Percentiles rank a stretch among this genome's conserved stretches.
phyloP scores from a whole-genome alignment of 2,888 invertebrate species.

The Amiota mariae region DNA sequence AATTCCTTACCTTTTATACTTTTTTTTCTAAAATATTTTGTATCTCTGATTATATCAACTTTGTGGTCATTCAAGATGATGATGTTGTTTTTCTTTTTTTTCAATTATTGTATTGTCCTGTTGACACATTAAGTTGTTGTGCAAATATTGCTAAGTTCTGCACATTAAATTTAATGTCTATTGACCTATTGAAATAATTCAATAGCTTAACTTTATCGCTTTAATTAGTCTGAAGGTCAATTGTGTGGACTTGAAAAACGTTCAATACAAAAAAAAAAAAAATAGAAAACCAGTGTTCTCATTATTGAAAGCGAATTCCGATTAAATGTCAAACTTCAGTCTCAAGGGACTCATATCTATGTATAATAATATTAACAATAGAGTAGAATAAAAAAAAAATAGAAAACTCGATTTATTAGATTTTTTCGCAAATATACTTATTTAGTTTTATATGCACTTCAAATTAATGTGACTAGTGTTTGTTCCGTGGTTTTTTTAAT shows the following conservation, averaged over 20 bases:
- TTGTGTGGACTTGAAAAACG: no score
- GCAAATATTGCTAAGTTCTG: slow-evolving; percentile 22
- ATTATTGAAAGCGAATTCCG: no score
- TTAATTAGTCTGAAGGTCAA: slow-evolving; percentile 49
- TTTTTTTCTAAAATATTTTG: no score
- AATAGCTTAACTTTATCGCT: slow-evolving; percentile 48
- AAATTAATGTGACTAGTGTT: not conserved
- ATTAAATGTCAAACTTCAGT: no score
- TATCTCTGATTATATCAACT: not conserved
- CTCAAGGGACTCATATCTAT: no score
- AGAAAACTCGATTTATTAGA: no score
- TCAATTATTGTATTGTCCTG: not conserved
- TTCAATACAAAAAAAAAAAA: no score
- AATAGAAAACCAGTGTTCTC: no score
- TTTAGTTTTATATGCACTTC: not conserved
- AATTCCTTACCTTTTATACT: no score
- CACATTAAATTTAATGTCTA: slow-evolving; percentile 22
- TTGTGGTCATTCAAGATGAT: not conserved
- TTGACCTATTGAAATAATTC: slow-evolving; percentile 33
- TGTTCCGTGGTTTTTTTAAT: slow-evolving; percentile 39
- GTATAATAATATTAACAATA: no score
- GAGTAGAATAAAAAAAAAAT: no score
- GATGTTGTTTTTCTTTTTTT: no score
- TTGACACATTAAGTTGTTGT: not conserved
- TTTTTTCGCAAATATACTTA: not conserved